Conservation (phyloP, 2,797 vertebrate species). For the Euphonia xanthogaster region DNA sequence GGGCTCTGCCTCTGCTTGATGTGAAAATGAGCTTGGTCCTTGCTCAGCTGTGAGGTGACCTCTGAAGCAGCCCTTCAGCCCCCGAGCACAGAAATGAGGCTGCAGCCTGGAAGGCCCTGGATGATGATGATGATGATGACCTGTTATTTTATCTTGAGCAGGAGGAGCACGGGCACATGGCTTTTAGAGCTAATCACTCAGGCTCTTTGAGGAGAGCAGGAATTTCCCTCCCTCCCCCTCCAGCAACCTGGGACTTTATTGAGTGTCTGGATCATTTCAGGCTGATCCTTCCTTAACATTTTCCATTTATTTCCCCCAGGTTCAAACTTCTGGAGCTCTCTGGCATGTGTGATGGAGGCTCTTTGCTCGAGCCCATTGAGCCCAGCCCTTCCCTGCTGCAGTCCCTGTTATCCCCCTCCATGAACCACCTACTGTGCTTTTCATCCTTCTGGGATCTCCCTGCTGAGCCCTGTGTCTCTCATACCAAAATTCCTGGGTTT, state of each 20-base stretch:
- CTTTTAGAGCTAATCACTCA: slow-evolving; percentile 58
- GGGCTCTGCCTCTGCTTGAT: slow-evolving; percentile 22
- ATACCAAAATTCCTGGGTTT: background rate
- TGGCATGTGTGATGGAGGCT: background rate
- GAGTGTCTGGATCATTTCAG: slow-evolving; percentile 54
- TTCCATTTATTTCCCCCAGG: background rate
- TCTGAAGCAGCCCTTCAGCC: slow-evolving; percentile 35
- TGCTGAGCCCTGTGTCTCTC: background rate
- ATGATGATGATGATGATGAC: slow-evolving; percentile 40
- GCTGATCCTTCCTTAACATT: background rate
- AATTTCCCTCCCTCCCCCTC: slow-evolving; percentile 18
- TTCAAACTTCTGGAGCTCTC: background rate
- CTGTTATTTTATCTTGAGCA: slow-evolving; percentile 61
- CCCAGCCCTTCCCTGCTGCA: background rate
- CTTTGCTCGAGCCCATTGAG: background rate
- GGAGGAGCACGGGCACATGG: slow-evolving; percentile 42
- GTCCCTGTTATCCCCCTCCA: background rate
- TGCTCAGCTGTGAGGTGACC: background rate
- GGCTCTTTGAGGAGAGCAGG: slow-evolving; percentile 19
- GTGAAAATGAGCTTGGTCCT: slow-evolving; percentile 39
- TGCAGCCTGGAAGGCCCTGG: slow-evolving; percentile 22
- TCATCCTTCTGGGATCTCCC: background rate
- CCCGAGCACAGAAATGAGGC: slow-evolving; percentile 50
- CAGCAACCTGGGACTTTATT: slow-evolving; percentile 49
- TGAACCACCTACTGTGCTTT: background rate